Percentiles rank a stretch among this genome's conserved stretches.
Evolutionary conservation across 2,888 invertebrate genomes (phyloP).

Genomic region (Lycocerus yunnanus): DNA sequence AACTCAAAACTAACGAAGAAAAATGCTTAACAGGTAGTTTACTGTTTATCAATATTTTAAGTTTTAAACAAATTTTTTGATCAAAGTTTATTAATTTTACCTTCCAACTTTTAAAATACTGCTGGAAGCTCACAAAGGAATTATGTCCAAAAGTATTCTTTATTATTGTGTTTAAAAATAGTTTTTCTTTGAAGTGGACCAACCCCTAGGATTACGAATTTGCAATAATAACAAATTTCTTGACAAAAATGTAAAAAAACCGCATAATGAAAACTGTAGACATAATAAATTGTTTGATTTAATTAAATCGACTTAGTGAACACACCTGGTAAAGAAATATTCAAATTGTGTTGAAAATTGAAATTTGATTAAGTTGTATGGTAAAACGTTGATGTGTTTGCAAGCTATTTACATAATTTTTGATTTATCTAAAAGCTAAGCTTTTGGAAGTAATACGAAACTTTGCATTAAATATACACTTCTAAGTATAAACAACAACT

Average conservation of each 20-base stretch:
- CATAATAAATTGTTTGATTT: not conserved
- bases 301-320: not conserved
- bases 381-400: not conserved
- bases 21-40: no score
- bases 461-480: not conserved
- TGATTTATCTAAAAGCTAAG: not conserved
- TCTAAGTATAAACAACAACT: not conserved
- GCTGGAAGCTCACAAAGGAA: no score
- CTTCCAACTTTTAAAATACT: no score
- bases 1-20: no score
- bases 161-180: no score
- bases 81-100: no score
- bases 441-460: not conserved
- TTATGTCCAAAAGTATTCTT: no score
- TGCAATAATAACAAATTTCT: not conserved
- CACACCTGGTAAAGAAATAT: not conserved
- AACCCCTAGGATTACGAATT: no score
- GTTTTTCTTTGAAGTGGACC: no score
- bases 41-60: no score
- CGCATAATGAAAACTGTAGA: not conserved
- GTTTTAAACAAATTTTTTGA: no score
- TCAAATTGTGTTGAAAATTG: not conserved
- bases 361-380: not conserved
- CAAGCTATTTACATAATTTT: not conserved
- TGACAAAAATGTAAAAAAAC: not conserved